These are phyloP conservation scores for Neogobius melanostomus DNA, from an alignment of 2,113 vertebrate genomes.

Conservation along the genomic window DNA sequence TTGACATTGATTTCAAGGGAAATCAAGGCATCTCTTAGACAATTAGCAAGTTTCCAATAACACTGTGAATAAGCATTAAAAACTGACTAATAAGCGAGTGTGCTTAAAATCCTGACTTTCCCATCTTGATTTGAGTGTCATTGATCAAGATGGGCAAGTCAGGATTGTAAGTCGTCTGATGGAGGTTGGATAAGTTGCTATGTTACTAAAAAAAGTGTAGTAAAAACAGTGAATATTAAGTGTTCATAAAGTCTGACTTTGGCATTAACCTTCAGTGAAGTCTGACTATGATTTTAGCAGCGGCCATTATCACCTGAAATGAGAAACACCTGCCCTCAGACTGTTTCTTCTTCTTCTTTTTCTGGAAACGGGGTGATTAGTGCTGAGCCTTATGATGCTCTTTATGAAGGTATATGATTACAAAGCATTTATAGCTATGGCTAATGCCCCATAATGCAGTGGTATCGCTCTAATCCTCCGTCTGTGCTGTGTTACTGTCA, in stretches of 20 bases:
- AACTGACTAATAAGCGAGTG: too few relatives aligned
- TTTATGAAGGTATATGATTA: too few relatives aligned
- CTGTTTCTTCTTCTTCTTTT: background rate
- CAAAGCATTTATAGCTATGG: too few relatives aligned
- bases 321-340: background rate
- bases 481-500: background rate
- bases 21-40: background rate
- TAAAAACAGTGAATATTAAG: background rate
- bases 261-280: constrained; percentile 9
- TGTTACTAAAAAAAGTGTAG: background rate
- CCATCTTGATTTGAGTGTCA: background rate
- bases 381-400: background rate
- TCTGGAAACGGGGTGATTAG: background rate
- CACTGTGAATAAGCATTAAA: background rate
- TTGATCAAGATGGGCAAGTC: background rate
- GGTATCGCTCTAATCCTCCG: constrained; percentile 1
- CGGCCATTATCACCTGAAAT: background rate
- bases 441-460: background rate
- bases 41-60: background rate
- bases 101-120: too few relatives aligned
- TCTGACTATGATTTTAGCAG: background rate
- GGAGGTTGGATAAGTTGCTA: background rate
- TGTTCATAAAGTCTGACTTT: constrained; percentile 13
- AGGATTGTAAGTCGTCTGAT: background rate
- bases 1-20: background rate